Evolutionary conservation across 2,888 invertebrate genomes (phyloP), one percentile per base, ranked within the genome.

Genomic region (Leptura quadrifasciata): DNA sequence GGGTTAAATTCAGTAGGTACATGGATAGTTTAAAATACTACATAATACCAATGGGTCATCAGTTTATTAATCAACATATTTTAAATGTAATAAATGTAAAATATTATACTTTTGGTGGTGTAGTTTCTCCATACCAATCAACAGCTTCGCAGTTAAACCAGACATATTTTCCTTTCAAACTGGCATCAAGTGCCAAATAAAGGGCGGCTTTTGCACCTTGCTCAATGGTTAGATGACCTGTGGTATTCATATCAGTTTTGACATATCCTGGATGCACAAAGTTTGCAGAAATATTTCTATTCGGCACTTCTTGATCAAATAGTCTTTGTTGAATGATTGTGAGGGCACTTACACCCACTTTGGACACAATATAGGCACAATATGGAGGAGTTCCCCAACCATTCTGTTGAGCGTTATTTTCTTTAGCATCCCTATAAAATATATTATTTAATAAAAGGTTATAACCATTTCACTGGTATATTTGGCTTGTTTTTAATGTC

Each of bases 211-310:
- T 87, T 92, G 89, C 54, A 92, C 94, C 78, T 87, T 91, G 85
- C 39, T 93, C 93, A 12, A 91, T 90, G 1, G 90, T 91, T n/a
- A 93, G 87, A 0, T 87, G 83, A 0, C 93, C 96, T 82, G 91
- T 92, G 81, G 94, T 93, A 31, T 92, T 93, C 95, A 96, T 94
- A 84, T 95, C 95, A 0, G 96, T 96, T 80, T 91, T 91, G 0
- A 96, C 95, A 86, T 92, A 94, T 0, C 95, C 95, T 0, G 95
- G 95, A 87, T 94, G 94, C 1, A 93, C 93, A 5, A 92, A 89
- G 88, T 95, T 95, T 12, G 94, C 91, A 77, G 91, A 91, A 69
- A 95, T 91, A 81, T 94, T 93, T 88, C 92, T 91, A 0, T 90
- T 82, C 15, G 88, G 84, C 2, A 86, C 77, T 80, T 90, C 89